Percentiles rank a stretch among this genome's conserved stretches.
These are phyloP conservation scores for Empidonax alnorum DNA, from an alignment of 2,113 vertebrate genomes.

Conservation along the genomic window DNA sequence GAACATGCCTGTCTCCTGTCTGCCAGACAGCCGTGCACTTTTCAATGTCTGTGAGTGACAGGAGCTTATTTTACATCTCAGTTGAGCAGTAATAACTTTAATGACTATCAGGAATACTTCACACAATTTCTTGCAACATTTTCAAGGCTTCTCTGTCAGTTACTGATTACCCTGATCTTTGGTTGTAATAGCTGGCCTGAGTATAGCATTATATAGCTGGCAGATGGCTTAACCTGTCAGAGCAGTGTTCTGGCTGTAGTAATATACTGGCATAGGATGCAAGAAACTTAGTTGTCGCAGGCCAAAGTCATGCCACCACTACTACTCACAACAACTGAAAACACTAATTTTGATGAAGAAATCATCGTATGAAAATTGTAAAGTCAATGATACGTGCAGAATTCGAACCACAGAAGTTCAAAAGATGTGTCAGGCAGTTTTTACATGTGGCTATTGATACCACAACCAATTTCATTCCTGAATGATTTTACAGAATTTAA, in stretches of 20 bases:
- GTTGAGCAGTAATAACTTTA: background rate
- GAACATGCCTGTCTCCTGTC: background rate
- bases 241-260: background rate
- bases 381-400: background rate
- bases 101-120: background rate
- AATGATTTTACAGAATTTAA: constrained; percentile 28
- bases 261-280: background rate
- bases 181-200: background rate
- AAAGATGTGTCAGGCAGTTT: constrained; percentile 46
- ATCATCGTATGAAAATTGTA: background rate
- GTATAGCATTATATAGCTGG: background rate
- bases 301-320: background rate
- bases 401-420: background rate
- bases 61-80: background rate
- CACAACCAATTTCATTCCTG: background rate
- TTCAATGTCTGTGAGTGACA: background rate
- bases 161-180: background rate
- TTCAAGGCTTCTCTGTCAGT: background rate
- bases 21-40: background rate
- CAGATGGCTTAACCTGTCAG: background rate
- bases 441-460: background rate
- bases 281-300: background rate
- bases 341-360: background rate
- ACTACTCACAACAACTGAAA: background rate
- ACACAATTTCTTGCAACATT: background rate